Percentiles rank a stretch among this genome's conserved stretches.
phyloP scores from a whole-genome alignment of 2,888 invertebrate species.

The Mycalesis mineus region DNA sequence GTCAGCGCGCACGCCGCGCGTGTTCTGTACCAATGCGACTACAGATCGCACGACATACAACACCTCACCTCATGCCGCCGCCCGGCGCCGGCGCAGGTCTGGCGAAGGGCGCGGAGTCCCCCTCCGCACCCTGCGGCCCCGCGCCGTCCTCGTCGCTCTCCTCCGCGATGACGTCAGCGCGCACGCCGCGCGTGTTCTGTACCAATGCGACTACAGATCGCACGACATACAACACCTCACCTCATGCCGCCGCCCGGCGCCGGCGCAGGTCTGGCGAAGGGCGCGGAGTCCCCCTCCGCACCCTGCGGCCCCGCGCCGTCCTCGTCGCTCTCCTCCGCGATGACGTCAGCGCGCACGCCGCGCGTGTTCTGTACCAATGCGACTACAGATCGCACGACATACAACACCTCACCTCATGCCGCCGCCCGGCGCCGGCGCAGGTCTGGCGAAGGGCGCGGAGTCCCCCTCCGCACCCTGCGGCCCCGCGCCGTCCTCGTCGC shows the following conservation, averaged over 20 bases:
- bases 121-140: slow-evolving; percentile 14
- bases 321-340: slow-evolving; percentile 61
- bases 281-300: neutral
- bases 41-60: too few species aligned
- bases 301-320: slow-evolving; percentile 32
- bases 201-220: too few species aligned
- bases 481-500: slow-evolving; percentile 41
- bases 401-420: slow-evolving; percentile 44
- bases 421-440: slow-evolving; percentile 33
- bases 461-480: neutral
- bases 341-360: slow-evolving; percentile 56
- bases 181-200: slow-evolving; percentile 44
- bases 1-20: slow-evolving; percentile 53
- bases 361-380: too few species aligned
- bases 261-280: slow-evolving; percentile 36
- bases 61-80: slow-evolving; percentile 45
- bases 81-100: slow-evolving; percentile 36
- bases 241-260: slow-evolving; percentile 39
- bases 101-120: slow-evolving; percentile 15
- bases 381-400: too few species aligned
- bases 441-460: slow-evolving; percentile 32
- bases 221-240: slow-evolving; percentile 40
- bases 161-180: slow-evolving; percentile 66
- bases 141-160: slow-evolving; percentile 50
- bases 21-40: too few species aligned